phyloP scores from a whole-genome alignment of 2,888 invertebrate genomes.

The Papilio demoleus region DNA sequence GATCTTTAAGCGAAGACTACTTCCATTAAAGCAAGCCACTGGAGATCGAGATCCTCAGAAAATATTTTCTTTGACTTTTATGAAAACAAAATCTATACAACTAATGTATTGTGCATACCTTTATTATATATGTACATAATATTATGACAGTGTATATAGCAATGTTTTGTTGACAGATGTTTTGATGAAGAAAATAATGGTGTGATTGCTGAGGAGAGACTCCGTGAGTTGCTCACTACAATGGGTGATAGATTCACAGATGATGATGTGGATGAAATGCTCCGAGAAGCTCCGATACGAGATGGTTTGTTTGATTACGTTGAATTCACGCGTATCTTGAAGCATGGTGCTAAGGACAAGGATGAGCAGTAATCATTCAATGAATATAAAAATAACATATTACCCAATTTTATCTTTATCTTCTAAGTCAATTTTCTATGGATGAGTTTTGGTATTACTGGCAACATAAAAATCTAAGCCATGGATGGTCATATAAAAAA shows the following conservation, averaged over 20 bases:
- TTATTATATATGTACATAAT: no score
- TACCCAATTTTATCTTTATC: conserved; percentile 29
- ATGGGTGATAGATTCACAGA: conserved; percentile 99
- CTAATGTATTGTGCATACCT: no score
- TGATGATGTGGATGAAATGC: conserved; percentile 99
- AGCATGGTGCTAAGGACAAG: conserved; percentile 99
- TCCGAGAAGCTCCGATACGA: conserved; percentile 98
- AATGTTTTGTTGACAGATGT: conserved; percentile 81
- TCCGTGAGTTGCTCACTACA: conserved; percentile 96
- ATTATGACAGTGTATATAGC: no score
- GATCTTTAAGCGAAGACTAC: no score
- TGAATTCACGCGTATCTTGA: conserved; percentile 99
- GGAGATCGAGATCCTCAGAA: no score
- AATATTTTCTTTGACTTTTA: no score
- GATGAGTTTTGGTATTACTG: conserved; percentile 9
- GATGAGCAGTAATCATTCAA: conserved; percentile 91
- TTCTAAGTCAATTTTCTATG: conserved; percentile 27
- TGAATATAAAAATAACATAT: conserved; percentile 1
- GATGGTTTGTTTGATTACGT: conserved; percentile 97
- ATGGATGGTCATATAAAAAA: background rate
- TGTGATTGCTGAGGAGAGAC: conserved; percentile 95
- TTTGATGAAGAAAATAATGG: conserved; percentile 99
- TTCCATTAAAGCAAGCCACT: no score
- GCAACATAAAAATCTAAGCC: background rate
- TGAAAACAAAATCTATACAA: no score